These are phyloP conservation scores for Amphimallon solstitiale DNA, from an alignment of 2,888 invertebrate species.

Conservation along the genomic window DNA sequence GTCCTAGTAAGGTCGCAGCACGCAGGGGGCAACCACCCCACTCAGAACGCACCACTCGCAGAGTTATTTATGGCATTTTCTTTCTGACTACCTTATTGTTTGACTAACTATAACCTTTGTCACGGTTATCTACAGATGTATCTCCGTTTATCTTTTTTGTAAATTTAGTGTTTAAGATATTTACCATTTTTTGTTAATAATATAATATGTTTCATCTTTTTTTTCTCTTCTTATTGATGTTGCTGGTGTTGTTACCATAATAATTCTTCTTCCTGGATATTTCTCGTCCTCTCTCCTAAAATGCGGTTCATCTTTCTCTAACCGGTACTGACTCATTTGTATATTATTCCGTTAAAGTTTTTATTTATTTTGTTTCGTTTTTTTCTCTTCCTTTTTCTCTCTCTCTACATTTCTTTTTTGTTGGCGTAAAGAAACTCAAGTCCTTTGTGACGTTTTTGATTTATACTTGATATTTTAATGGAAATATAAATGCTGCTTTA, in stretches of 20 bases:
- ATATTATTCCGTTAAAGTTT: slow-evolving; percentile 29
- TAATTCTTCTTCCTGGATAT: slow-evolving; percentile 19
- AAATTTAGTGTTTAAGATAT: slow-evolving; percentile 63
- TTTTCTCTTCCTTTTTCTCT: background rate
- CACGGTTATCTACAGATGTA: slow-evolving; percentile 63
- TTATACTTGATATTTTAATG: slow-evolving; percentile 44
- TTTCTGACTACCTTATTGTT: slow-evolving; percentile 63
- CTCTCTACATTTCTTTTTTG: slow-evolving; percentile 5
- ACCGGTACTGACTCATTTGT: slow-evolving; percentile 15
- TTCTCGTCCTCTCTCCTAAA: background rate
- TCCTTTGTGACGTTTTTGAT: slow-evolving; percentile 42
- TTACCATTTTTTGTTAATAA: slow-evolving; percentile 54
- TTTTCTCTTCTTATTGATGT: slow-evolving; percentile 6
- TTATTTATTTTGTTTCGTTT: slow-evolving; percentile 19
- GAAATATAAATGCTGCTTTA: slow-evolving; percentile 47
- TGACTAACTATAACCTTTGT: slow-evolving; percentile 64
- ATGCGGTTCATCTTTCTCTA: slow-evolving; percentile 1
- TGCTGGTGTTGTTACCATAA: slow-evolving; percentile 1
- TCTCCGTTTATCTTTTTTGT: slow-evolving; percentile 61
- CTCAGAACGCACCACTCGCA: slow-evolving; percentile 56
- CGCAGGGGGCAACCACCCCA: slow-evolving; percentile 53
- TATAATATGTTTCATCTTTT: slow-evolving; percentile 22
- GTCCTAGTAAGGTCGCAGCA: slow-evolving; percentile 51
- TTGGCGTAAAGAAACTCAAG: slow-evolving; percentile 39
- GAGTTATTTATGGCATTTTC: slow-evolving; percentile 62